These are phyloP conservation scores for Rapana venosa DNA, from an alignment of 2,888 invertebrate species.

Conservation along the genomic window DNA sequence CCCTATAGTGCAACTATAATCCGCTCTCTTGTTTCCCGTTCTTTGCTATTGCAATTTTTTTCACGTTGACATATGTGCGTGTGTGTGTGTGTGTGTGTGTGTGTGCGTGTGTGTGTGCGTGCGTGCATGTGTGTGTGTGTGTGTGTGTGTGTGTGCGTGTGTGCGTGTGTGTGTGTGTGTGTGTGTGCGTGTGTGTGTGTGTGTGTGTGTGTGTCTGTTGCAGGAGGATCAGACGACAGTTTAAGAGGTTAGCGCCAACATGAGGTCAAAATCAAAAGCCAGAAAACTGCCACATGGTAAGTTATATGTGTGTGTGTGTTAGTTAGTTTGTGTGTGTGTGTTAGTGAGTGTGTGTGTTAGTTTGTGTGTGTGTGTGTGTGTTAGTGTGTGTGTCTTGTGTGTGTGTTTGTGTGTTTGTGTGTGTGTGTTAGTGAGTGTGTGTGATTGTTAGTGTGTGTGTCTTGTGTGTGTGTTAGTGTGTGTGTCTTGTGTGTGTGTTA, in stretches of 20 bases:
- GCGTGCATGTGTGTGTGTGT: slow-evolving; percentile 5
- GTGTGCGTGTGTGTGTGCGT: neutral
- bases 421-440: too few relatives aligned
- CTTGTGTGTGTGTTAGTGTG: too few relatives aligned
- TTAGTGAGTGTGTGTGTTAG: too few relatives aligned
- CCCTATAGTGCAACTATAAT: too few relatives aligned
- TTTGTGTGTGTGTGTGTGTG: too few relatives aligned
- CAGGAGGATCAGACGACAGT: neutral
- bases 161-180: neutral
- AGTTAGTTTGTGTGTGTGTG: neutral
- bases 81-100: neutral
- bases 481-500: too few relatives aligned
- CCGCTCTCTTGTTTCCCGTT: too few relatives aligned
- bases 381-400: too few relatives aligned
- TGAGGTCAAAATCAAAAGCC: slow-evolving; percentile 48
- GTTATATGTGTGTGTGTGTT: slow-evolving; percentile 27
- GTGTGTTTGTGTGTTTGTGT: too few relatives aligned
- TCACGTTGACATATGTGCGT: neutral
- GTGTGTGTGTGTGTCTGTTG: neutral
- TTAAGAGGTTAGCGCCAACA: neutral
- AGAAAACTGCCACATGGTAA: slow-evolving; percentile 47
- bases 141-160: slow-evolving; percentile 11
- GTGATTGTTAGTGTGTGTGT: too few relatives aligned
- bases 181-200: slow-evolving; percentile 4
- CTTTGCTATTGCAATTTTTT: too few relatives aligned